Evolutionary conservation across 2,888 invertebrate species (phyloP), one percentile per base, ranked within the genome.

Genomic region (Eilema caniola): DNA sequence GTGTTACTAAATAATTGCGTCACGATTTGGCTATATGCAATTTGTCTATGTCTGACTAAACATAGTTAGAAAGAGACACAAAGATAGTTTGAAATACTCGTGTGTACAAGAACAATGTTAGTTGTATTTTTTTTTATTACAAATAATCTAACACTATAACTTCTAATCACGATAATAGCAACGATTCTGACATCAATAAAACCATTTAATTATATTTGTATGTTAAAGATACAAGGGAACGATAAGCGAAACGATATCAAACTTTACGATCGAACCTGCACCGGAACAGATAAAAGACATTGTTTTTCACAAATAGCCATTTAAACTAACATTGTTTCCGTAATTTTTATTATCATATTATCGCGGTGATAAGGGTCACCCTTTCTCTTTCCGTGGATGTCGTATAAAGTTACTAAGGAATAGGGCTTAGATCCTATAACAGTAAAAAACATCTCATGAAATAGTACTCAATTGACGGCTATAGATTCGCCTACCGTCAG

Each of bases 141-240:
- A 56, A 57, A 57, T 47, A 56, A 33, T 23, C n/a, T 57, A 53
- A 64, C 56, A n/a, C 56, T 23, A 56, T 65, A 53, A 23, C 8
- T 33, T 56, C 10, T 33, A 65, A 24, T 56, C 57, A 53, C 33
- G 16, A 53, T 66, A 66, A 57, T 41, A 57, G 10, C 20, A 37
- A 61, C n/a, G 41, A 66, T 68, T 71, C 56, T 28, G 53, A 62
- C 65, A 66, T 37, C 65, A 66, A 66, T 31, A 72, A 66, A 53
- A 69, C 67, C 33, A 70, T 74, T 77, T 81, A 81, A 81, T 81
- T 75, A 71, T 74, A 74, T 61, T 72, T 73, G 41, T 69, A 72
- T 79, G 81, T 80, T 76, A 59, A 5, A 72, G 80, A 80, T 80
- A 75, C 71, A 23, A 23, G 28, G 20, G 11, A 7, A 3, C 7